Evolutionary conservation across 1,140 invertebrate genomes (phyloP), one percentile per base, ranked within the genome.

Genomic region (Polypedilum vanderplanki): DNA sequence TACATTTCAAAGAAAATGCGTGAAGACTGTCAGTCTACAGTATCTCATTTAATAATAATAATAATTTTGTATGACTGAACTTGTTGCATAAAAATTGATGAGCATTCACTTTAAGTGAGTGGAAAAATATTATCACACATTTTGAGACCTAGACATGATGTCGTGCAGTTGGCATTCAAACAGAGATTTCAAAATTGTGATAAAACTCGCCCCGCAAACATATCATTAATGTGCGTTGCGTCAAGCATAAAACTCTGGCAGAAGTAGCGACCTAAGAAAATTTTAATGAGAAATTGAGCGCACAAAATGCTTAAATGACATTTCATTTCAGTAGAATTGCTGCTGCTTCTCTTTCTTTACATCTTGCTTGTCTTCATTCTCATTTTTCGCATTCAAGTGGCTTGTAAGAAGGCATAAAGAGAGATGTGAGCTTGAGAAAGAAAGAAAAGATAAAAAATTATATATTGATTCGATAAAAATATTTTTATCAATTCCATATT

Each of bases 401-500:
- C n/a, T 57, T 57, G 46, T 57, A 57, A n/a, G 46, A n/a, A 57
- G 12, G n/a, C 46, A 15, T 57, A 57, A 57, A 18, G 17, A 18
- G 4, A 18, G 65, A 20, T 18, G 65, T 3, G 65, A 70, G 65
- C 15, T n/a, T 22, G 20, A 70, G 65, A 70, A 18, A 70, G 65
- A 70, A 18, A 20, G 18, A 70, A 70, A 70, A 70, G 4, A 67
- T 67, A 18, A 70, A 70, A 70, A 70, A 20, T 20, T 18, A 70
- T 20, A 33, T 33, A 70, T 70, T 18, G 65, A 70, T 70, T 57
- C 46, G 46, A 57, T 57, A 57, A 57, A 70, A 70, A 70, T 70
- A 70, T 70, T 70, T 70, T 70, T 70, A 70, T 70, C 65, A 70
- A 70, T 70, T 70, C 65, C 65, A 70, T 70, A 20, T 70, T 70